Evolutionary conservation across 2,888 invertebrate species (phyloP), one percentile per base, ranked within the genome.

Genomic region (Nipponacmea schrenckii): DNA sequence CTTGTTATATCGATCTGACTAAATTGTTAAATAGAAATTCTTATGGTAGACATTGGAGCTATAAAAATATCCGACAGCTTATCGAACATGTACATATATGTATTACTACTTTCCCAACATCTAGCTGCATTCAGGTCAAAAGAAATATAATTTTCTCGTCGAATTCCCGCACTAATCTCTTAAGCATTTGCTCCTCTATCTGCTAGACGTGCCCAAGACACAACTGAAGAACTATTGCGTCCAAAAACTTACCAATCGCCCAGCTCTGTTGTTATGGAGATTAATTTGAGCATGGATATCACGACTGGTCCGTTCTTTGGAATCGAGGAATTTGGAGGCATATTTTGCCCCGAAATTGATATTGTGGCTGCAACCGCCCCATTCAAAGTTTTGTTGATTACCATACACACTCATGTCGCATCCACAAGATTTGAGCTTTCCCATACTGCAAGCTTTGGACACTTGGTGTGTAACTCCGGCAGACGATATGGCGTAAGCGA

Each of bases 381-480:
- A 96, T 88, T 96, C 83, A 72, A 82, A 86, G 66, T 85, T 82
- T 67, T 82, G 70, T 65, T 68, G 68, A n/a, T 94, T 75, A n/a
- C 94, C 80, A 62, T 83, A 79, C 2, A 92, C 91, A 89, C 92
- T 83, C 79, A 84, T 87, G 74, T 85, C 85, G 71, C 88, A 89
- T 7, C 87, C 87, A 73, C 97, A 97, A 67, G 95, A 95, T 8
- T 94, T 92, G 71, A 97, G 91, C 75, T 95, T 93, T 0, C 97
- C 97, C 88, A 97, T 96, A 70, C 96, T 92, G 91, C 98, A 98
- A 65, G 97, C 96, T 78, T 96, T 92, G 0, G 97, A 94, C 76
- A 98, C 95, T 56, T 96, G 94, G 89, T 97, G 96, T 76, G 96
- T 95, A 81, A 98, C 96, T 0, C 96, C 97, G 0, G 97, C 97